Conservation (phyloP, 2,797 vertebrate genomes). For the Malacoraja senta region DNA sequence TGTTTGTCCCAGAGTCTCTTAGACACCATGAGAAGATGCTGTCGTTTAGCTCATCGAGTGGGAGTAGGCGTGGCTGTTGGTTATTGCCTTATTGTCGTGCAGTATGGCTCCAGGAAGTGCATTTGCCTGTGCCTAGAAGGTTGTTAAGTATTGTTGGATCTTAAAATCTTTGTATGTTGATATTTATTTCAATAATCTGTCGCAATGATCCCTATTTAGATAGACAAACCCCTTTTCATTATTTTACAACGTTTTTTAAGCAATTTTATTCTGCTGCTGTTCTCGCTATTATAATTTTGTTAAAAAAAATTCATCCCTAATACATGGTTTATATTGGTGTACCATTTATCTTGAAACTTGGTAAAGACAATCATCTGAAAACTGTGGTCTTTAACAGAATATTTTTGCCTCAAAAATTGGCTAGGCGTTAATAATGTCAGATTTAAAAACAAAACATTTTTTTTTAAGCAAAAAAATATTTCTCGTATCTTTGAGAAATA, state of each 20-base stretch:
- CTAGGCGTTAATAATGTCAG: neutral
- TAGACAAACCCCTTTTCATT: neutral
- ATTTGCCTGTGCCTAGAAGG: neutral
- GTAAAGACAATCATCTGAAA: neutral
- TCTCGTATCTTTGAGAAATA: neutral
- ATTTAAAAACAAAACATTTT: neutral
- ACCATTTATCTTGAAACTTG: neutral
- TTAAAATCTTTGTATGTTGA: neutral
- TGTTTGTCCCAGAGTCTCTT: too few species aligned
- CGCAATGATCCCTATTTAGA: neutral
- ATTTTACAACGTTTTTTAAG: neutral
- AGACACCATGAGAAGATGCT: too few species aligned
- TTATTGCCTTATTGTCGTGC: too few species aligned
- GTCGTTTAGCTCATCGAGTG: too few species aligned
- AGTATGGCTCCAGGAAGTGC: neutral
- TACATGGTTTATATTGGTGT: neutral
- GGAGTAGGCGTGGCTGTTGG: too few species aligned
- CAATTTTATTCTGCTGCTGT: neutral
- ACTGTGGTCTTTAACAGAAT: neutral
- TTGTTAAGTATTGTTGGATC: neutral
- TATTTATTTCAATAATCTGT: neutral
- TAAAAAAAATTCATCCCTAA: neutral
- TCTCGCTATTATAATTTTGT: neutral
- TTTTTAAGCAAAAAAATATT: too few species aligned
- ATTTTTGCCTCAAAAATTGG: neutral